A percentile compares a stretch with the other conserved stretches of the same genome.
phyloP scores from a whole-genome alignment of 2,888 invertebrate species.

The Imbricaverruca yamaguchii region DNA sequence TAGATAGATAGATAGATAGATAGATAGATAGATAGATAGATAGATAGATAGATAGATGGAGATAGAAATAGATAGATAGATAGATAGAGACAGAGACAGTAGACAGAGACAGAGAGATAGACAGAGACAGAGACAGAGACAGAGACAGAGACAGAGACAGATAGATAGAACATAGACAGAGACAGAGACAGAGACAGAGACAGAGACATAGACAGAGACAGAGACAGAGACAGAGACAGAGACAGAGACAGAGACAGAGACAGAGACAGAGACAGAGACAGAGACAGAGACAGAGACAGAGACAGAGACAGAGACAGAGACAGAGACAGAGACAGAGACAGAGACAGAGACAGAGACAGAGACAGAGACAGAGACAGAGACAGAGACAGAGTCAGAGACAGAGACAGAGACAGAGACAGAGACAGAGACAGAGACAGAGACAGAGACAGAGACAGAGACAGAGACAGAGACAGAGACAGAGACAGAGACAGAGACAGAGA shows the following conservation, averaged over 20 bases:
- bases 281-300: background rate
- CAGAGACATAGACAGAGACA: background rate
- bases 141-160: background rate
- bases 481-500: background rate
- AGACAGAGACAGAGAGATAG: background rate
- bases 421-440: background rate
- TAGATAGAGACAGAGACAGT: background rate
- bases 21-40: background rate
- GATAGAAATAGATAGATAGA: too few species aligned
- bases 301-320: background rate
- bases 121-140: background rate
- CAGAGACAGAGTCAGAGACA: background rate
- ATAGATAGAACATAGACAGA: background rate
- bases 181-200: background rate
- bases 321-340: background rate
- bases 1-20: background rate
- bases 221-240: background rate
- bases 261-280: background rate
- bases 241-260: background rate
- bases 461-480: background rate
- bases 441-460: background rate
- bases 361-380: background rate
- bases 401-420: background rate
- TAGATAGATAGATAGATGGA: background rate
- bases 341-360: background rate